Percentiles rank a stretch among this genome's conserved stretches.
Conservation (phyloP, 2,888 invertebrate species). For the Dysmachus trigonus region DNA sequence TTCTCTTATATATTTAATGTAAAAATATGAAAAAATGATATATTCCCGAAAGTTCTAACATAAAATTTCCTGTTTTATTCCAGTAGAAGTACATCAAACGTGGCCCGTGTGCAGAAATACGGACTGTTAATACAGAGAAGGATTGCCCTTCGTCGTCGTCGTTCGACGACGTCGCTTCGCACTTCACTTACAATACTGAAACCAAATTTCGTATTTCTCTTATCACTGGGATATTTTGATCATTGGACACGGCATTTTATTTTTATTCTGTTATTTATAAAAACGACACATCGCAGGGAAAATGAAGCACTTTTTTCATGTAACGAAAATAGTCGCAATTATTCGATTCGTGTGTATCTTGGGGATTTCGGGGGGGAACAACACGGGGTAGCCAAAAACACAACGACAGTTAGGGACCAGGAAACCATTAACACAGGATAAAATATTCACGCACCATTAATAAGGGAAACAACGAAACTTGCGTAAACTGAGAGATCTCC, state of each 20-base stretch:
- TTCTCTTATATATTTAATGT: neutral
- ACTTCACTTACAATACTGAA: slow-evolving; percentile 28
- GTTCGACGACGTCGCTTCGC: too few species aligned
- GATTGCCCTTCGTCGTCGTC: neutral
- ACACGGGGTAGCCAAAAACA: neutral
- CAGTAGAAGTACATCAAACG: neutral
- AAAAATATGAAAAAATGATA: neutral
- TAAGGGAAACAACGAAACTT: neutral
- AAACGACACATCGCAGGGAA: neutral
- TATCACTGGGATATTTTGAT: neutral
- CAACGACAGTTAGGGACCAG: neutral
- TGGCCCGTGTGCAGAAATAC: neutral
- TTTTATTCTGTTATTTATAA: neutral
- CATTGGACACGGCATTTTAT: neutral
- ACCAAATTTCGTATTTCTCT: slow-evolving; percentile 13
- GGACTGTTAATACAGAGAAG: neutral
- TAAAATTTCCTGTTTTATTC: neutral
- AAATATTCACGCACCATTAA: slow-evolving; percentile 40
- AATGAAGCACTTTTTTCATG: neutral
- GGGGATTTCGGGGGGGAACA: neutral
- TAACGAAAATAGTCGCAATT: neutral
- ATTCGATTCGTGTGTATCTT: neutral
- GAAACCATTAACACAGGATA: slow-evolving; percentile 23
- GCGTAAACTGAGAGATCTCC: neutral
- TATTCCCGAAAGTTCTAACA: neutral